Conservation (phyloP, 2,888 invertebrate species). For the Pachliopta kotzebuea region DNA sequence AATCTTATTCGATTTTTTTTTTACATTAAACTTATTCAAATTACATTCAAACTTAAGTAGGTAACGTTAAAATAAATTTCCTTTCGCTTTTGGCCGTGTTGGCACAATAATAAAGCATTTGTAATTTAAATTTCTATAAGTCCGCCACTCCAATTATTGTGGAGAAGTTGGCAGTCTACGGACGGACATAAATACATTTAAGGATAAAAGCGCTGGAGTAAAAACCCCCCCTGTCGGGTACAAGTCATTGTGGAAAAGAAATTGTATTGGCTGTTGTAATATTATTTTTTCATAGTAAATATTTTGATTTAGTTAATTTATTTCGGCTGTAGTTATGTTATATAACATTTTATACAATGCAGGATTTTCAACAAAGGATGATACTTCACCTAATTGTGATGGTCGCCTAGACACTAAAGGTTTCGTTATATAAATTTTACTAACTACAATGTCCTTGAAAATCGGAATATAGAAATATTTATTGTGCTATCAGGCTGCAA, state of each 20-base stretch:
- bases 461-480: too few relatives aligned
- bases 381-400: too few relatives aligned
- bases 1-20: too few relatives aligned
- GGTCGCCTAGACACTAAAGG: too few relatives aligned
- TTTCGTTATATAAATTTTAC: too few relatives aligned
- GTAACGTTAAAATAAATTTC: background rate
- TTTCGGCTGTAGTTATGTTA: too few relatives aligned
- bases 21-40: background rate
- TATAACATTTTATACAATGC: too few relatives aligned
- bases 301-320: too few relatives aligned
- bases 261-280: constrained; percentile 5
- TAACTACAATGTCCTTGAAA: too few relatives aligned
- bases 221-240: constrained; percentile 30
- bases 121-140: constrained; percentile 48
- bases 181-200: constrained; percentile 42
- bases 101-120: constrained; percentile 26
- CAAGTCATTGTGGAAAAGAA: constrained; percentile 7
- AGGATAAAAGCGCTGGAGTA: constrained; percentile 38
- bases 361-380: too few relatives aligned
- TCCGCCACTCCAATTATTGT: constrained; percentile 63
- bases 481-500: too few relatives aligned
- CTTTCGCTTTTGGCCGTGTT: background rate
- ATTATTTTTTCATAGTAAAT: background rate
- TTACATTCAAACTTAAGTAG: background rate
- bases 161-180: constrained; percentile 45